Evolutionary conservation across 1,140 invertebrate species (phyloP).

Genomic region (Tigriopus japonicus): DNA sequence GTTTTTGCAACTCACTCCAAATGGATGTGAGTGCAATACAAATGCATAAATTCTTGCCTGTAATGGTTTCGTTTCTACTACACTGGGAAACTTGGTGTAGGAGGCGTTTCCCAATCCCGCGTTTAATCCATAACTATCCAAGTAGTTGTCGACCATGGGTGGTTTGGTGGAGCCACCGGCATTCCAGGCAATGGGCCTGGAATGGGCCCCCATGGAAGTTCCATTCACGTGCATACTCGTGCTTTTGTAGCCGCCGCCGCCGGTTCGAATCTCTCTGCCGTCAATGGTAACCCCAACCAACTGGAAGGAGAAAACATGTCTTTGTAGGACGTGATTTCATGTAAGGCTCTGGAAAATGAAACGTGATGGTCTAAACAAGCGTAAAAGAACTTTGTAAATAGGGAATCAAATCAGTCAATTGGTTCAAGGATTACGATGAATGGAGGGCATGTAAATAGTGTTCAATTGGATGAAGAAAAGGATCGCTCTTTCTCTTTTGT

Average conservation of each 20-base stretch:
- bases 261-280: not conserved
- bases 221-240: no score
- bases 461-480: no score
- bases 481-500: no score
- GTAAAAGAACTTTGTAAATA: no score
- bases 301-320: not conserved
- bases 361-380: not conserved
- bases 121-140: constrained; percentile 14
- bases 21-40: no score
- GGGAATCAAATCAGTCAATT: no score
- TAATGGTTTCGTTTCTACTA: not conserved
- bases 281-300: not conserved
- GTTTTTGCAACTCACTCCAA: not conserved
- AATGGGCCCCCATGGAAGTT: not conserved
- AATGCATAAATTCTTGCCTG: not conserved
- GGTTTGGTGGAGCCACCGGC: constrained; percentile 6
- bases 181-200: constrained; percentile 10
- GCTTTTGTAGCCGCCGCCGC: not conserved
- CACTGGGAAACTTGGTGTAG: constrained; percentile 9
- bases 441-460: no score
- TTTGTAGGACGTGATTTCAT: not conserved
- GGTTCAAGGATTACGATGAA: no score
- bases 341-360: not conserved
- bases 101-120: constrained; percentile 3
- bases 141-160: constrained; percentile 13